Evolutionary conservation across 2,113 vertebrate genomes (phyloP), one percentile per base, ranked within the genome.

Genomic region (Nothoprocta perdicaria): DNA sequence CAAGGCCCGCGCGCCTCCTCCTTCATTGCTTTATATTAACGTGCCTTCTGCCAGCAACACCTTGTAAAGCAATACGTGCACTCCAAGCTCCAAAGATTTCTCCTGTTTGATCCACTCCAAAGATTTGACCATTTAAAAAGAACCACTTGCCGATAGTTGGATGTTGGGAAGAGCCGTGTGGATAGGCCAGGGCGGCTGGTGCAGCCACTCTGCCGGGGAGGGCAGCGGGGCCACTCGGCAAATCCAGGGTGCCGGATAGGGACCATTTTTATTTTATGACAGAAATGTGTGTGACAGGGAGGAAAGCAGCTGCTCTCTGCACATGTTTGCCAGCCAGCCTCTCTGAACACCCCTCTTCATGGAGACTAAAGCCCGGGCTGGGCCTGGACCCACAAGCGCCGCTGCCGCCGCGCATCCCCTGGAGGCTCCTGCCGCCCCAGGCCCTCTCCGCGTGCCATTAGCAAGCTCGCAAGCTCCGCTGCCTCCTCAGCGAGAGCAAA

Each of bases 381-480:
- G 24, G 55, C 73, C 65, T 38, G 80, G 72, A 84, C 21, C 77
- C 21, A 23, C 83, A 61, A 88, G 83, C 90, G 52, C 24, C 91
- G 91, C 27, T 14, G 61, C 86, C 95, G 87, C 93, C 96, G 92
- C 77, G 55, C 23, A 67, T 80, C 74, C 91, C n/a, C 19, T 81
- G 75, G 88, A 87, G 65, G 79, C 84, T 92, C 93, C 46, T 57
- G 9, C n/a, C 73, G 79, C 94, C 90, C 85, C 31, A 92, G 94
- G 96, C 88, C 55, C 41, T 88, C 94, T 95, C 90, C 95, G 96
- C 84, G 94, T 24, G 80, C 94, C 95, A 94, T 97, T 97, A 96
- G 94, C 85, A 89, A 92, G 71, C 91, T 77, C 78, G 26, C 62
- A 67, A 93, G 90, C 76, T 91, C 92, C 93, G 88, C 93, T 89